These are phyloP conservation scores for Scyliorhinus canicula DNA, from an alignment of 2,797 vertebrate genomes.

Conservation along the genomic window DNA sequence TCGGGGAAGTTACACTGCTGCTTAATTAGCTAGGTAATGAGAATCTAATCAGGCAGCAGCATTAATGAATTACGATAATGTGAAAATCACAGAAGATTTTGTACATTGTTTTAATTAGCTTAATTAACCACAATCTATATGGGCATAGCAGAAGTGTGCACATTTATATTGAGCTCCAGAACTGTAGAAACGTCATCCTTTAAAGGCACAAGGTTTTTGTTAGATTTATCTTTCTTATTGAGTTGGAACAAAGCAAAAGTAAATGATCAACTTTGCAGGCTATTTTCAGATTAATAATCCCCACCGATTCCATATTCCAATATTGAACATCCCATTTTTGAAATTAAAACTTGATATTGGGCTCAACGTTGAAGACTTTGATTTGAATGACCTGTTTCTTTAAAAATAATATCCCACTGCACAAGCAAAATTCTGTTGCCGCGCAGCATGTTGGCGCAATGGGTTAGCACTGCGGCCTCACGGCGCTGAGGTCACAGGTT, in stretches of 20 bases:
- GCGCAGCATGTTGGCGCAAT: no score
- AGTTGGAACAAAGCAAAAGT: neutral
- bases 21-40: conserved; percentile 55
- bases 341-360: neutral
- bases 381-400: neutral
- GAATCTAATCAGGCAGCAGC: conserved; percentile 67
- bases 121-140: conserved; percentile 62
- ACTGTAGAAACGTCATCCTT: neutral
- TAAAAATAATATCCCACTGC: neutral
- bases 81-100: conserved; percentile 61
- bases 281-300: neutral
- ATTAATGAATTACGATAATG: conserved; percentile 61
- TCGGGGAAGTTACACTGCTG: conserved; percentile 11
- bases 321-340: neutral
- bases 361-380: neutral
- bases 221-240: neutral
- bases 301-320: neutral
- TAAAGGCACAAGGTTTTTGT: neutral
- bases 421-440: neutral
- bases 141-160: neutral
- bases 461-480: no score
- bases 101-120: conserved; percentile 70
- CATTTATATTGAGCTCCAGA: neutral
- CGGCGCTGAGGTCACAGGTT: no score
- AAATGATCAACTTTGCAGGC: neutral